These are phyloP conservation scores for Mantis religiosa DNA, from an alignment of 2,888 invertebrate genomes.

Conservation along the genomic window DNA sequence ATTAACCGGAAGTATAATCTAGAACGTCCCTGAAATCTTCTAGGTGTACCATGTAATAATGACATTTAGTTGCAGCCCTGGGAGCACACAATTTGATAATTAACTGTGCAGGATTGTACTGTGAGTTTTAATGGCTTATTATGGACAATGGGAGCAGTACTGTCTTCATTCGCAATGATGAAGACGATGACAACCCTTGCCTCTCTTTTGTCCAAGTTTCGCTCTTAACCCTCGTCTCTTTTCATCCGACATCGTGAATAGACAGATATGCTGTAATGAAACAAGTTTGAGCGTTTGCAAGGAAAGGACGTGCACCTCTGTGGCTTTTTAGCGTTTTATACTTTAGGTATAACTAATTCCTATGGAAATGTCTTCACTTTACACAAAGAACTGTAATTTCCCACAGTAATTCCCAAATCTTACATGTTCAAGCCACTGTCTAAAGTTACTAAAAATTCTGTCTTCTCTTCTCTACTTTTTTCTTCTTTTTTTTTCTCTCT, in stretches of 20 bases:
- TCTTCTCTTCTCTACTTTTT: background rate
- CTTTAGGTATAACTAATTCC: background rate
- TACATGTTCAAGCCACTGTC: background rate
- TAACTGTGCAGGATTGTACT: background rate
- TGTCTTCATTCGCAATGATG: background rate
- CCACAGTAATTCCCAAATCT: background rate
- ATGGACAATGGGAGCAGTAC: background rate
- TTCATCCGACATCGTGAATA: background rate
- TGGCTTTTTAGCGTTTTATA: background rate
- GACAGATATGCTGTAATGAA: background rate
- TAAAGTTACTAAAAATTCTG: background rate
- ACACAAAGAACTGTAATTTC: background rate
- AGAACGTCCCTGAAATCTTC: background rate
- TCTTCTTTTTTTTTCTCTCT: background rate
- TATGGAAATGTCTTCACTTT: background rate
- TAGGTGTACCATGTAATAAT: too few species aligned
- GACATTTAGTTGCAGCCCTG: background rate
- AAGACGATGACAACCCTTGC: background rate
- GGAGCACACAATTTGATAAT: constrained; percentile 4
- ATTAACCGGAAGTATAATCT: background rate
- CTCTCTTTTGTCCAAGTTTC: background rate
- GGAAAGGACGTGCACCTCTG: background rate
- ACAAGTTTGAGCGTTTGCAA: background rate
- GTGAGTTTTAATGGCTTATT: constrained; percentile 8
- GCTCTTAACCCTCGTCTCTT: background rate